Percentiles rank a stretch among this genome's conserved stretches.
phyloP scores from a whole-genome alignment of 1,140 invertebrate genomes.

The Drosophila paulistorum region DNA sequence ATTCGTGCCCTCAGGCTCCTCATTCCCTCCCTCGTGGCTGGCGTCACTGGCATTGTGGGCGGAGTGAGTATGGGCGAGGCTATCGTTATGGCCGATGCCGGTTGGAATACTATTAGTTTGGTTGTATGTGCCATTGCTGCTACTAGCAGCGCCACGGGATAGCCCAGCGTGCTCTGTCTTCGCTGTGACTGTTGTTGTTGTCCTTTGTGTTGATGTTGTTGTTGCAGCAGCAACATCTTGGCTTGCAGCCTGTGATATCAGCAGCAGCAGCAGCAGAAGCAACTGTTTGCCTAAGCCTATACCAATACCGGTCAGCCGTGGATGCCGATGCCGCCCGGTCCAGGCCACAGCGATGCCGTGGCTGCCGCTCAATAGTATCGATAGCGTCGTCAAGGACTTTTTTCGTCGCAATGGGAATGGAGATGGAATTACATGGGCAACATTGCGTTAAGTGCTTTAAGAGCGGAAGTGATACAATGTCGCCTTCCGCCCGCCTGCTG shows the following conservation, averaged over 20 bases:
- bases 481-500: conserved; percentile 44
- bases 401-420: conserved; percentile 26
- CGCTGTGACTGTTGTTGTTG: conserved; percentile 35
- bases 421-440: conserved; percentile 42
- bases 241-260: conserved; percentile 18
- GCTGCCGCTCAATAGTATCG: conserved; percentile 53
- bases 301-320: conserved; percentile 61
- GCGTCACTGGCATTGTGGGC: conserved; percentile 29
- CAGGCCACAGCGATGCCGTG: conserved; percentile 77
- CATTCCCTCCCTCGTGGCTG: conserved; percentile 13
- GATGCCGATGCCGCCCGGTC: conserved; percentile 51
- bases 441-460: conserved; percentile 36
- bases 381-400: conserved; percentile 56
- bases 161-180: conserved; percentile 69
- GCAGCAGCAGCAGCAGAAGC: conserved; percentile 31
- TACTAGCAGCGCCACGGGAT: conserved; percentile 71
- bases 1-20: conserved; percentile 9
- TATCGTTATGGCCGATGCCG: conserved; percentile 26
- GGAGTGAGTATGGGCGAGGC: conserved; percentile 7
- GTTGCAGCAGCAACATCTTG: conserved; percentile 36
- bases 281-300: conserved; percentile 45
- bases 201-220: conserved; percentile 28
- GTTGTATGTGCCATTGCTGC: conserved; percentile 73
- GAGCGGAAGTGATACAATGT: conserved; percentile 38
- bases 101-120: conserved; percentile 71